Percentiles rank a stretch among this genome's conserved stretches.
These are phyloP conservation scores for Pheosia tremula DNA, from an alignment of 2,888 invertebrate species.

Conservation along the genomic window DNA sequence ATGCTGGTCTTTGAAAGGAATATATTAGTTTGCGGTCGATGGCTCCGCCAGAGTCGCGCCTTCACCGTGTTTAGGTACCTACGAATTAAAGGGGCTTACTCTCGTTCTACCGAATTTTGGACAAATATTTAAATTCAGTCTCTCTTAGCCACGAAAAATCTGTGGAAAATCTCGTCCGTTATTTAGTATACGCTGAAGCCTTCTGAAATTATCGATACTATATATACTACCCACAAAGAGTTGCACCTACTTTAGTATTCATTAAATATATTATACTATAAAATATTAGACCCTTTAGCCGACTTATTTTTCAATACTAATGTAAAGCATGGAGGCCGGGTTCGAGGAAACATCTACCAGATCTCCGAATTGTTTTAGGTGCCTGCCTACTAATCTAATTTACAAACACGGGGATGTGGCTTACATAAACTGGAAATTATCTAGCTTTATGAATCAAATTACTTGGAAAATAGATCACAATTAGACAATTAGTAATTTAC, in stretches of 20 bases:
- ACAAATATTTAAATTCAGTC: not conserved
- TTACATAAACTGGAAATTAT: constrained; percentile 27
- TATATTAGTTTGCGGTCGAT: constrained; percentile 72
- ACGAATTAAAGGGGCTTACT: constrained; percentile 39
- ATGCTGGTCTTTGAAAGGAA: constrained; percentile 73
- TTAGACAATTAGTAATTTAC: no score
- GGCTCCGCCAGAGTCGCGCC: constrained; percentile 40
- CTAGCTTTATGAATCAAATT: constrained; percentile 33
- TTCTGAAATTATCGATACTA: no score
- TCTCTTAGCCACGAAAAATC: no score
- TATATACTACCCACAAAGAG: no score
- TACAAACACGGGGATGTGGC: constrained; percentile 24
- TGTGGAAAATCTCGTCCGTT: no score
- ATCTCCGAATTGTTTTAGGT: constrained; percentile 21
- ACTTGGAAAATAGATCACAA: constrained; percentile 1
- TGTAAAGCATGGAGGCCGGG: constrained; percentile 12
- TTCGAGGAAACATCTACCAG: constrained; percentile 14
- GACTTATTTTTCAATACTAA: constrained; percentile 15
- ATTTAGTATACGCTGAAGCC: no score
- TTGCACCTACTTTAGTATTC: no score
- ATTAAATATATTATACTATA: no score
- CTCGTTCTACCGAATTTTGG: not conserved
- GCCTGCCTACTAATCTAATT: constrained; percentile 33
- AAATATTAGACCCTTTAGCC: not conserved
- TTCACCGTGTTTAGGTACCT: constrained; percentile 34